Evolutionary conservation across 2,888 invertebrate species (phyloP), one percentile per base, ranked within the genome.

Genomic region (Toxonevra muliebris): DNA sequence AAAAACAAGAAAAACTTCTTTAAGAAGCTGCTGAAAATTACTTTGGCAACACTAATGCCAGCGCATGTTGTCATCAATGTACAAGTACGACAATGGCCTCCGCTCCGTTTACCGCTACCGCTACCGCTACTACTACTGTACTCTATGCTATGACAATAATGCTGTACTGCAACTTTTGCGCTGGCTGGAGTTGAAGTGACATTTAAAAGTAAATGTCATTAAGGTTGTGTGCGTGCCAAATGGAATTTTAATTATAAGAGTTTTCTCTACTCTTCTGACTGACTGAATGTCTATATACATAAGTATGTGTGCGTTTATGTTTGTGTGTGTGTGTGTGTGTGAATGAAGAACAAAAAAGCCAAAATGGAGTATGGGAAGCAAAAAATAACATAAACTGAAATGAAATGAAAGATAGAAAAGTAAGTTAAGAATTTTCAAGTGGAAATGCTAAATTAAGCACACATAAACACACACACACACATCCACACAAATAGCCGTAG

Each of bases 151-250:
- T 30, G 30, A 30, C 30, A 30, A 30, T 30, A 30, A 30, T 30
- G 30, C 30, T 30, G 30, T 30, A 30, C 15, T 19, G 19, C 19
- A 53, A 19, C 13, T 53, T 11, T 17, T 52, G n/a, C n/a, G 13
- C 15, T 15, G 53, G 17, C 53, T 53, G 53, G 57, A 57, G 40
- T 57, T 19, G 57, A 41, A 30, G 20, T 57, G 57, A 57, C 48
- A 57, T 57, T 30, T 57, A 40, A 15, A 57, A 57, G 76, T 76
- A 76, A 77, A 76, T 78, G 77, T 73, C 77, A 76, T 76, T 76
- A 77, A 77, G 76, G 52, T 53, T 62, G 70, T 63, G 77, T 75
- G 77, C 77, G 76, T 77, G 76, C 78, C 78, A 78, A 77, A 77
- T 77, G 75, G 71, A 74, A 78, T 71, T 78, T 77, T 77, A 77